These are phyloP conservation scores for Etheostoma spectabile DNA, from an alignment of 2,113 vertebrate species.

Conservation along the genomic window DNA sequence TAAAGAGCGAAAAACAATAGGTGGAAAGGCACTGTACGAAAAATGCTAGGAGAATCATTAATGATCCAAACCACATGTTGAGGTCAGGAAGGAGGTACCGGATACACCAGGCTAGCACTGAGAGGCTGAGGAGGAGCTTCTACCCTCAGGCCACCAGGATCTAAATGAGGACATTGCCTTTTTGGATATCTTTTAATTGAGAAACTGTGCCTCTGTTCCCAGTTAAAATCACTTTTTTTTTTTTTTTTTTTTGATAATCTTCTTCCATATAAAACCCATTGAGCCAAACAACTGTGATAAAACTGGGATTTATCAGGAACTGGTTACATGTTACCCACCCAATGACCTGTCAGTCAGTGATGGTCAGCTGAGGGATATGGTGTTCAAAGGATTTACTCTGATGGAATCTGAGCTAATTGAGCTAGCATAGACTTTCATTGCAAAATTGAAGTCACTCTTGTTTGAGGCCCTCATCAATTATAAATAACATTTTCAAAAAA, in stretches of 20 bases:
- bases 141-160: too few species aligned
- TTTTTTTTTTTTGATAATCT: not conserved
- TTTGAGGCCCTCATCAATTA: constrained; percentile 44
- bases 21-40: too few species aligned
- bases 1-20: not conserved
- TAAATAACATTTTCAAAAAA: constrained; percentile 15
- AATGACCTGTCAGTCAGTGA: constrained; percentile 22
- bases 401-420: constrained; percentile 45
- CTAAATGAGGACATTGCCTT: too few species aligned
- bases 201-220: not conserved
- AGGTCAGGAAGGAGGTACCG: too few species aligned
- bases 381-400: constrained; percentile 41
- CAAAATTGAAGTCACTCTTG: constrained; percentile 12
- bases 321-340: not conserved
- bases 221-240: not conserved
- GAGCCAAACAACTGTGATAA: constrained; percentile 1
- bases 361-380: constrained; percentile 29
- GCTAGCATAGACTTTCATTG: constrained; percentile 10
- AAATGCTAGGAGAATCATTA: too few species aligned
- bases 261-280: not conserved
- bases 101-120: too few species aligned
- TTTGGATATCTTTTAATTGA: not conserved
- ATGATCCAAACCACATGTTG: too few species aligned
- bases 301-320: not conserved
- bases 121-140: too few species aligned